Conservation (phyloP, 2,797 vertebrate species). For the Coluber constrictor region DNA sequence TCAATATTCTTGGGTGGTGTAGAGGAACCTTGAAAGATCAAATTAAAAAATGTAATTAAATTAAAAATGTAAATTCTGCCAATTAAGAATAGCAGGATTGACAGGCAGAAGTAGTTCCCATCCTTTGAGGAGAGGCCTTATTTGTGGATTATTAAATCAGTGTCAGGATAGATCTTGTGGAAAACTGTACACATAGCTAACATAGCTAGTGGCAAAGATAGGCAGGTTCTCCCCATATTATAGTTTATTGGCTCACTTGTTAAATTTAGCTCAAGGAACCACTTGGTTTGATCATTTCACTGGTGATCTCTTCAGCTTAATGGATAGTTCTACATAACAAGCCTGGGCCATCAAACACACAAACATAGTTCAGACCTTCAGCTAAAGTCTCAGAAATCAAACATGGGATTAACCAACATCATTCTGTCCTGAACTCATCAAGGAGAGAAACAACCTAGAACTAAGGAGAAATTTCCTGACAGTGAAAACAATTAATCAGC, state of each 20-base stretch:
- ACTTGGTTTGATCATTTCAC: neutral
- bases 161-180: neutral
- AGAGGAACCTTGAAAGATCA: neutral
- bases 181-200: neutral
- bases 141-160: neutral
- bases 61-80: constrained; percentile 19
- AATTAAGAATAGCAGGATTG: constrained; percentile 11
- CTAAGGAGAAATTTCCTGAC: no score
- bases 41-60: constrained; percentile 29
- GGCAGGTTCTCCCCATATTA: neutral
- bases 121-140: neutral
- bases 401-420: no score
- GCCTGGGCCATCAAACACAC: no score
- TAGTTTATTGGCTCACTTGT: neutral
- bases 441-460: no score
- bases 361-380: no score
- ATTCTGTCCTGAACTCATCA: no score
- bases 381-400: no score
- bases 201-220: neutral
- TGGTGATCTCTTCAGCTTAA: neutral
- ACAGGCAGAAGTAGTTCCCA: constrained; percentile 5
- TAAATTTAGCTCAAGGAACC: neutral
- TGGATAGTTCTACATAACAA: neutral
- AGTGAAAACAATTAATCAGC: no score
- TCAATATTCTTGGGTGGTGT: constrained; percentile 11